These are phyloP conservation scores for Batillaria attramentaria DNA, from an alignment of 1,140 invertebrate species.

Conservation along the genomic window DNA sequence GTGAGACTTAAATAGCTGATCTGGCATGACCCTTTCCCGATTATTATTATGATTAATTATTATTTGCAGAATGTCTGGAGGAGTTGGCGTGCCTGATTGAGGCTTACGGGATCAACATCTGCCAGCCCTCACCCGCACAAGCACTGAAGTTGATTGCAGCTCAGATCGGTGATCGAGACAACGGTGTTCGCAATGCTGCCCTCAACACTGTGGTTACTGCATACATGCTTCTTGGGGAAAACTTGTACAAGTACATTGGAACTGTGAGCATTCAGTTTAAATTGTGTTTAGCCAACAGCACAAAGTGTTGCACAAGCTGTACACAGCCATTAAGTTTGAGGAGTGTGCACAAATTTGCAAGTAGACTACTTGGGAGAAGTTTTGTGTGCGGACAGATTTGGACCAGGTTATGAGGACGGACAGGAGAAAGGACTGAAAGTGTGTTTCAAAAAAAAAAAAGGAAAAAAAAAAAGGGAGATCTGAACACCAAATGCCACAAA, in stretches of 20 bases:
- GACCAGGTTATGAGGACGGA: too few relatives aligned
- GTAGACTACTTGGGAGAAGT: too few relatives aligned
- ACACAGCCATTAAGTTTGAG: too few relatives aligned
- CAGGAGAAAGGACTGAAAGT: too few relatives aligned
- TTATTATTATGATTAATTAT: neutral
- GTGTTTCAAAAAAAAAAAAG: too few relatives aligned
- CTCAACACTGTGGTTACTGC: conserved; percentile 94
- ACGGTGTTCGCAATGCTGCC: conserved; percentile 95
- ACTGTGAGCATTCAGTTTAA: conserved; percentile 81
- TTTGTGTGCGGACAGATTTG: too few relatives aligned
- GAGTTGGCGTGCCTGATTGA: conserved; percentile 91
- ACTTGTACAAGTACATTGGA: conserved; percentile 92
- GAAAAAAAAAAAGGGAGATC: too few relatives aligned
- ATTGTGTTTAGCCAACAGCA: too few relatives aligned
- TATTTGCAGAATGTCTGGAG: conserved; percentile 87
- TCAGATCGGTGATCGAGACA: conserved; percentile 96
- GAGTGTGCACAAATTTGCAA: too few relatives aligned
- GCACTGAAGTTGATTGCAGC: conserved; percentile 94
- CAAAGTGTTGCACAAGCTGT: too few relatives aligned
- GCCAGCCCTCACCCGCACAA: conserved; percentile 82
- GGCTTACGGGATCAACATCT: conserved; percentile 87
- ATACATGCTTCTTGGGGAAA: conserved; percentile 92
- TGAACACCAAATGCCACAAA: too few relatives aligned
- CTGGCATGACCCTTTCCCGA: neutral
- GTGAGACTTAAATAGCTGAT: conserved; percentile 10